These are phyloP conservation scores for Labia minor DNA, from an alignment of 2,888 invertebrate genomes.

Conservation along the genomic window DNA sequence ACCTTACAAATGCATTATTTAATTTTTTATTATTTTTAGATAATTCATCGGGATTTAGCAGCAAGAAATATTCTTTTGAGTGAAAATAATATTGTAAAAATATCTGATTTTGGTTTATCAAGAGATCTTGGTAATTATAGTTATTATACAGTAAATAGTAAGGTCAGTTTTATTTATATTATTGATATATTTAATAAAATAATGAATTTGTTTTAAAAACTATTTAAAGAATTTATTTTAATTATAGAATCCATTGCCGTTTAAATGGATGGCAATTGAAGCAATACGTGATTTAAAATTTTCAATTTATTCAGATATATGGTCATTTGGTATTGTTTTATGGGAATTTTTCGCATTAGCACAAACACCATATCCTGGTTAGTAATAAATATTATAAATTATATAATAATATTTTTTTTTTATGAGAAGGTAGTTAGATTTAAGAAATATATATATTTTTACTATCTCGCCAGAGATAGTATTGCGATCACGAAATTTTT, in stretches of 20 bases:
- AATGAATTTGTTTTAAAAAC: not conserved
- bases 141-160: slow-evolving; percentile 38
- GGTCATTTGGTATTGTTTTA: slow-evolving; percentile 26
- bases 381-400: slow-evolving; percentile 20
- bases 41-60: slow-evolving; percentile 32
- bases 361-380: slow-evolving; percentile 31
- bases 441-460: no score
- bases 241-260: slow-evolving; percentile 34
- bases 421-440: no score
- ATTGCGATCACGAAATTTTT: no score
- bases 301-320: not conserved
- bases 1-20: no score
- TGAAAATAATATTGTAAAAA: slow-evolving; percentile 40
- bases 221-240: not conserved
- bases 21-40: slow-evolving; percentile 22
- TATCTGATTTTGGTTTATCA: slow-evolving; percentile 42
- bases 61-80: slow-evolving; percentile 39
- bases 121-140: slow-evolving; percentile 38
- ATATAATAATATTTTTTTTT: not conserved
- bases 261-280: slow-evolving; percentile 43
- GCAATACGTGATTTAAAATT: slow-evolving; percentile 36
- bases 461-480: no score
- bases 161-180: slow-evolving; percentile 29
- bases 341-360: slow-evolving; percentile 32
- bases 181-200: not conserved